Percentiles rank a stretch among this genome's conserved stretches.
phyloP scores from a whole-genome alignment of 2,888 invertebrate genomes.

The Podabrus alpinus region DNA sequence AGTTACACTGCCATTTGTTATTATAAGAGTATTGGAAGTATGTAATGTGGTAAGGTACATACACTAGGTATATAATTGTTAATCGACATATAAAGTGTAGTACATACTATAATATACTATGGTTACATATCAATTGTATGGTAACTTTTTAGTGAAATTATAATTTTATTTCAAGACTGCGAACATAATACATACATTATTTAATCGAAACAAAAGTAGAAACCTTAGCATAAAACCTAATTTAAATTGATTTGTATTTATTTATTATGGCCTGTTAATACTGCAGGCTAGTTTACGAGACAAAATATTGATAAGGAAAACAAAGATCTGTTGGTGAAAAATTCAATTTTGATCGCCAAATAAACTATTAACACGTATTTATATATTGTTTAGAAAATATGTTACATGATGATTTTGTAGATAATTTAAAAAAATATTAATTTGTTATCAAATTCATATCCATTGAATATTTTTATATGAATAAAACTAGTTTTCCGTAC shows the following conservation, averaged over 20 bases:
- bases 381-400: not conserved
- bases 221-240: not conserved
- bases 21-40: not conserved
- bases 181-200: not conserved
- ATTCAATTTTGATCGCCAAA: not conserved
- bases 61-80: not conserved
- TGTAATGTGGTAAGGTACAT: not conserved
- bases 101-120: not conserved
- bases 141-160: not conserved
- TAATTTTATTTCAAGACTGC: not conserved
- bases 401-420: not conserved
- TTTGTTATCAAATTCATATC: not conserved
- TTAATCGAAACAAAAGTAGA: not conserved
- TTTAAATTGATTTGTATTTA: not conserved
- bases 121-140: not conserved
- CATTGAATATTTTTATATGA: not conserved
- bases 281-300: not conserved
- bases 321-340: not conserved
- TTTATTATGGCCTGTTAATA: not conserved
- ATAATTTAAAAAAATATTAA: not conserved
- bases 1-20: not conserved
- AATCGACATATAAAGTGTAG: not conserved
- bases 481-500: not conserved
- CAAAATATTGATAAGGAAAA: not conserved
- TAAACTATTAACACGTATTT: not conserved